phyloP scores from a whole-genome alignment of 37 sponge, comb jelly and placozoan species.

The Theonella swinhoei region DNA sequence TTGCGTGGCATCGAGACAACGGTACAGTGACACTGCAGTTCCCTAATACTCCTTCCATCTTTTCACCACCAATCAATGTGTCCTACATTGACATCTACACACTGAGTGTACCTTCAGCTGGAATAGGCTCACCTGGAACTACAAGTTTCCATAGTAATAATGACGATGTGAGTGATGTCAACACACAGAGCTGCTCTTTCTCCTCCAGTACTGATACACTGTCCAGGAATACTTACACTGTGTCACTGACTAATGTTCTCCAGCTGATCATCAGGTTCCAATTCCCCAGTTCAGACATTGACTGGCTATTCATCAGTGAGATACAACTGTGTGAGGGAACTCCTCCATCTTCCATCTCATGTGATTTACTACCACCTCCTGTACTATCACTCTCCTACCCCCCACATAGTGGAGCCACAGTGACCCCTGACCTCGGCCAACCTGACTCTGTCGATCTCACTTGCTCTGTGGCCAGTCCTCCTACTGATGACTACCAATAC shows the following conservation, averaged over 20 bases:
- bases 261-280: slow-evolving; percentile 4
- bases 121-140: not conserved
- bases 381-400: not conserved
- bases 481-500: slow-evolving; percentile 5
- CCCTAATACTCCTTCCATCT: not conserved
- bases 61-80: too few relatives aligned
- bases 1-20: not conserved
- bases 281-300: not conserved
- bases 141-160: not conserved
- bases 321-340: slow-evolving; percentile 14
- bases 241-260: not conserved
- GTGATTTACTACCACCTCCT: not conserved
- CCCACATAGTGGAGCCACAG: not conserved
- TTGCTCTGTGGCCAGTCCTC: slow-evolving; percentile 31
- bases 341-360: not conserved
- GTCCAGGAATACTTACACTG: not conserved
- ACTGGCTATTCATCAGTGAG: slow-evolving; percentile 51
- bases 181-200: not conserved
- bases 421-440: not conserved
- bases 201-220: not conserved
- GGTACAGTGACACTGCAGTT: not conserved
- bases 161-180: not conserved
- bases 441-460: not conserved
- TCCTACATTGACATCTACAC: not conserved
- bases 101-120: not conserved